Base-by-base conservation (phyloP, 2,888 invertebrate genomes). In the Rhogogaster chlorosoma region DNA sequence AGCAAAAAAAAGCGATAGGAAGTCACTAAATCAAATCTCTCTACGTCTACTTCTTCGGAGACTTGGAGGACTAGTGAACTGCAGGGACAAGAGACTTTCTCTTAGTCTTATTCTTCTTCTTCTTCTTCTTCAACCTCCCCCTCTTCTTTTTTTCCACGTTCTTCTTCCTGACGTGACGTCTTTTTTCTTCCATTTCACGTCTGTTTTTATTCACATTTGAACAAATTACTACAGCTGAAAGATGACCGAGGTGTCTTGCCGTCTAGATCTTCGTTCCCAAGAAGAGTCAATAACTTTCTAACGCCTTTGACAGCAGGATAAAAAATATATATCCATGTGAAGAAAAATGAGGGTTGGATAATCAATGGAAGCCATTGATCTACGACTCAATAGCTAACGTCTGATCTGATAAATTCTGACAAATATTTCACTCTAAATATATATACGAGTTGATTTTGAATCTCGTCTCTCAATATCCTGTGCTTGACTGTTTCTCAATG, bases 241-340 rank as follows among this genome's bases (percentile, higher is more conserved):
- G 70, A 86, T 87, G 89, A 89, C 88, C 80, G 36, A 61, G 57
- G 61, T 57, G 36, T 38, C 38, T 61, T 15, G 36, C 10, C 36
- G 38, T 80, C 61, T 61, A 22, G 38, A 80, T 80, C 38, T 38
- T 38, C 57, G 36, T 80, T 49, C 26, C 36, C 61, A 36, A 22
- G 38, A 61, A 22, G 80, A 80, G 61, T 80, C 80, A 61, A 80
- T 80, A 36, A 80, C 61, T 80, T 80, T 61, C 57, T 38, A 61
- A 22, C n/a, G n/a, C 15, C 38, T 80, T 80, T 38, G 80, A 80
- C 80, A 80, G 32, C 22, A 3, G 38, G 38, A 38, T 61, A 26
- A 80, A 26, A 78, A 57, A 42, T 45, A 45, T 71, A 71, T 26
- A 22, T 67, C 15, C 38, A 61, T 26, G 22, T 61, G 7, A 26